Conservation (phyloP, 2,888 invertebrate genomes). For the Blastobasis adustella region DNA sequence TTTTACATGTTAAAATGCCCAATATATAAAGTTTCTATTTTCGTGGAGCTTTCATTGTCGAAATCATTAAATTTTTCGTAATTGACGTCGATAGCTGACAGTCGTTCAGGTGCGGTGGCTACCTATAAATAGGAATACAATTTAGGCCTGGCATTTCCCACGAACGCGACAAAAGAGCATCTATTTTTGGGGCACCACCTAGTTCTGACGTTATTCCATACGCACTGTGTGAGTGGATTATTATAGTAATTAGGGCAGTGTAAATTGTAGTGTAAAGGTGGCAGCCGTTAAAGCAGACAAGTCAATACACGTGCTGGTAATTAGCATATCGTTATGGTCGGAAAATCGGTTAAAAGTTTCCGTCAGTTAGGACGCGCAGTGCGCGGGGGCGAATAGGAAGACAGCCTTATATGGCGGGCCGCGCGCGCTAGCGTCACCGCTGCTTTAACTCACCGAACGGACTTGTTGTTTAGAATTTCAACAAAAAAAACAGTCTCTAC, state of each 20-base stretch:
- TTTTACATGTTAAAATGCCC: too few species aligned
- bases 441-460: conserved; percentile 40
- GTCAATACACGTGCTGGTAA: conserved; percentile 11
- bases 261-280: background rate
- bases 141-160: too few species aligned
- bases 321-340: conserved; percentile 46
- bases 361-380: conserved; percentile 31
- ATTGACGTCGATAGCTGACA: too few species aligned
- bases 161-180: too few species aligned
- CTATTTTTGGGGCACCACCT: too few species aligned
- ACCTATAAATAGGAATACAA: too few species aligned
- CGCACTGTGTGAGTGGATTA: too few species aligned
- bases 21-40: too few species aligned
- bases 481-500: conserved; percentile 40
- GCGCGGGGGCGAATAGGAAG: conserved; percentile 70
- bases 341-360: conserved; percentile 44
- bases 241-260: background rate
- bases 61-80: too few species aligned
- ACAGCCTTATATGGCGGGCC: conserved; percentile 55
- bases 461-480: conserved; percentile 44
- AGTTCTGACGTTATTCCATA: too few species aligned
- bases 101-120: too few species aligned
- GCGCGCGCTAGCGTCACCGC: conserved; percentile 57
- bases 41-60: too few species aligned
- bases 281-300: background rate